Evolutionary conservation across 2,888 invertebrate species (phyloP), one percentile per base, ranked within the genome.

Genomic region (Drosophila peninsularis): DNA sequence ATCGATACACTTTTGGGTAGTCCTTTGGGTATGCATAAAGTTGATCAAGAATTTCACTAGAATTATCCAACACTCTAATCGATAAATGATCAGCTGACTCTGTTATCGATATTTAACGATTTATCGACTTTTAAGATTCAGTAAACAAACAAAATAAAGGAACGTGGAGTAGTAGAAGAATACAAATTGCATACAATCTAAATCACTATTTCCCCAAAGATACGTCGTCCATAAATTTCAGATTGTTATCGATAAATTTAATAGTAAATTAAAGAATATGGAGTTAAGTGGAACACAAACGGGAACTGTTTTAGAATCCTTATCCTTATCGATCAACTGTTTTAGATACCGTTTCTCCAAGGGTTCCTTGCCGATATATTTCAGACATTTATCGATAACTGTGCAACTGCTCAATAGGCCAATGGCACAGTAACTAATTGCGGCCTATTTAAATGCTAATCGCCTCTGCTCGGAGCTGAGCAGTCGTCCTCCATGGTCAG

Each of bases 401-500:
- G 17, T 19, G n/a, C 27, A 45, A 10, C 1, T 44, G 17, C 27
- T 5, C 7, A 24, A 2, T 13, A 42, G 14, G 27, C 24, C n/a
- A 5, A 1, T 5, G n/a, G 5, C 34, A 34, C 2, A 19, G 52
- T 14, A 37, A 37, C 24, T 27, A 32, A 54, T n/a, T 42, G 47
- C 9, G 55, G 44, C 44, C 34, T 49, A 62, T 49, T 47, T 39
- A 19, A 32, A 14, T 19, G n/a, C 13, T 11, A 50, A 42, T 9
- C 19, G 21, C 32, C 34, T 21, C 6, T 50, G n/a, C 0, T 21
- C 50, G n/a, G 14, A 27, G 45, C 37, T 14, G 19, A 53, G 30
- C 41, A 32, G 13, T 19, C 56, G 17, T 56, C 45, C 45, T 45
- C 45, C 56, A 56, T 36, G 56, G 44, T 27, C 56, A 45, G 34